Evolutionary conservation across 1,140 invertebrate genomes (phyloP), one percentile per base, ranked within the genome.

Genomic region (Zaprionus africanus): DNA sequence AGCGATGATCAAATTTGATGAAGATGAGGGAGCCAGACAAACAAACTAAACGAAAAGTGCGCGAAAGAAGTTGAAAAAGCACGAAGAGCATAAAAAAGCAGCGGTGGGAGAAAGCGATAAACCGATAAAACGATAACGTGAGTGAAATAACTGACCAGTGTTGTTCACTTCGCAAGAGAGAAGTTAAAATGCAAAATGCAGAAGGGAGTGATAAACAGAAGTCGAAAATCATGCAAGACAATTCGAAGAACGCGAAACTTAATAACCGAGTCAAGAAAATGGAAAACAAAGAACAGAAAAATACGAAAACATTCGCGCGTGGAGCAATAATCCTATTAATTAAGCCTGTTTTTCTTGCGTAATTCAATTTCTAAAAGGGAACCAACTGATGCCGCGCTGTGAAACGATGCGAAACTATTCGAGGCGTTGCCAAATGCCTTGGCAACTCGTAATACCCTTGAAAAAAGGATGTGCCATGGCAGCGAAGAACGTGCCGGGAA

Each of bases 351-450:
- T 51, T 51, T 36, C 59, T 17, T 34, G 11, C 13, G 15, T 13
- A 49, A 61, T 36, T 13, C 15, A 11, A 62, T 56, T 46, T 9
- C 26, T 3, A 9, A n/a, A 46, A 63, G 34, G 51, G 34, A 9
- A 43, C n/a, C 17, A n/a, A 31, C 22, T 43, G 43, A 65, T 65
- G 43, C n/a, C 41, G 54, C 19, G 38, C 36, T 65, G 63, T 56
- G 19, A 56, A 65, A 41, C 34, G 51, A 65, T 56, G 22, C 62
- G 53, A 24, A 65, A 66, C 53, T 54, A 64, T 65, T 65, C 7
- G 51, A 28, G 24, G 62, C 51, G 36, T 24, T 19, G 28, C 41
- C 26, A 38, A 65, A 43, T 59, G 54, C 17, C 26, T 57, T 36
- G 13, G 17, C 26, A 63, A 46, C 57, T 36, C 57, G 43, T 53